Evolutionary conservation across 1,140 invertebrate genomes (phyloP).

Genomic region (Maniola jurtina): DNA sequence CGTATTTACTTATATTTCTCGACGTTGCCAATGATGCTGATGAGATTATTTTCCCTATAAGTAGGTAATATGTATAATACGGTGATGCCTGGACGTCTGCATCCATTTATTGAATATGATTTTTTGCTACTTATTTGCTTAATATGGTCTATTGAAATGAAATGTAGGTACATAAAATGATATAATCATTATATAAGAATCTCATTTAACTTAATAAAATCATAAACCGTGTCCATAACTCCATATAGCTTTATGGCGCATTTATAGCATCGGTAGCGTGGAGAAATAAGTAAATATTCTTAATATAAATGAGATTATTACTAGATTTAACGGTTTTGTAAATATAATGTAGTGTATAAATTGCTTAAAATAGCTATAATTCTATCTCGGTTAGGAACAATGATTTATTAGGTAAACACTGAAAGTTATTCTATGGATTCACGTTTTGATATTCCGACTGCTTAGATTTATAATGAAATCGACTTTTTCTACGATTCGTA

Average conservation of each 20-base stretch:
- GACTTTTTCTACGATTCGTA: slow-evolving; percentile 39
- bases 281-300: slow-evolving; percentile 57
- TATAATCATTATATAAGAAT: slow-evolving; percentile 43
- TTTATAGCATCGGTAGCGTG: slow-evolving; percentile 52
- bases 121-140: slow-evolving; percentile 25
- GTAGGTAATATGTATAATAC: background rate
- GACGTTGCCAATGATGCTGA: slow-evolving; percentile 47
- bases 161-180: slow-evolving; percentile 26
- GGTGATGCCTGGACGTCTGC: too few relatives aligned
- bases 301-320: slow-evolving; percentile 72
- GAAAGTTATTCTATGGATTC: slow-evolving; percentile 14
- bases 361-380: slow-evolving; percentile 30
- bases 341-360: slow-evolving; percentile 24
- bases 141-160: slow-evolving; percentile 31
- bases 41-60: slow-evolving; percentile 34
- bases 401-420: slow-evolving; percentile 42
- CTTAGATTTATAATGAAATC: background rate
- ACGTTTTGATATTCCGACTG: slow-evolving; percentile 17
- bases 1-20: slow-evolving; percentile 57
- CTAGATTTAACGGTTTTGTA: slow-evolving; percentile 50
- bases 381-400: slow-evolving; percentile 44
- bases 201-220: slow-evolving; percentile 46
- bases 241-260: slow-evolving; percentile 31
- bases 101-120: background rate
- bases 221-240: slow-evolving; percentile 27